Conservation (phyloP, 2,888 invertebrate species). For the Dicyrtomina minuta region DNA sequence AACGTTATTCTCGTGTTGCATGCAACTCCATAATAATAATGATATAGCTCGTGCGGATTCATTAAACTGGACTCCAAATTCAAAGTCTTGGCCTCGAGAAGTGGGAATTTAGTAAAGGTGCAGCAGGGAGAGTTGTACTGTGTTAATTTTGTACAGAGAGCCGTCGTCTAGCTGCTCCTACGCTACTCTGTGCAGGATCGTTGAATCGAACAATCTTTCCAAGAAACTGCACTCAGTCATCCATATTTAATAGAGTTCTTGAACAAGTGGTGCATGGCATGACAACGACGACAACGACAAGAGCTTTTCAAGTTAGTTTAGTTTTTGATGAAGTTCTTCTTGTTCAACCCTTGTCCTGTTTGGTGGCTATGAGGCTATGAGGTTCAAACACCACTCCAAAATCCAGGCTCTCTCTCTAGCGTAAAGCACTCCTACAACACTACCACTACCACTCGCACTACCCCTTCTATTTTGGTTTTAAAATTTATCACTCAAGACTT, state of each 20-base stretch:
- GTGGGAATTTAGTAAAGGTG: constrained; percentile 15
- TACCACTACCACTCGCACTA: background rate
- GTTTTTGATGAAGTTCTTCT: constrained; percentile 19
- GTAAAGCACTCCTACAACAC: background rate
- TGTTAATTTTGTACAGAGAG: background rate
- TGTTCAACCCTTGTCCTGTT: constrained; percentile 9
- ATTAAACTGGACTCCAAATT: background rate
- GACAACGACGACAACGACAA: constrained; percentile 31
- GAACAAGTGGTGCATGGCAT: constrained; percentile 28
- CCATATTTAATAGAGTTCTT: constrained; percentile 24
- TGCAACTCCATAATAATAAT: background rate
- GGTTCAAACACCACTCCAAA: background rate
- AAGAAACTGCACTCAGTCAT: constrained; percentile 10
- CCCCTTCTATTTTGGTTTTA: background rate
- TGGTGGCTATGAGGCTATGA: too few species aligned
- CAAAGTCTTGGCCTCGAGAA: too few species aligned
- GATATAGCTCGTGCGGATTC: background rate
- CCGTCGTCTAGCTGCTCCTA: too few species aligned
- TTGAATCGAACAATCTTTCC: background rate
- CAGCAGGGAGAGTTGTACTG: background rate
- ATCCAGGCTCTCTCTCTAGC: background rate
- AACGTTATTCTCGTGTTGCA: background rate
- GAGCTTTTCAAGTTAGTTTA: constrained; percentile 20
- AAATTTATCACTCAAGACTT: too few species aligned
- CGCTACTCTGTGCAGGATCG: too few species aligned